Base-by-base conservation (phyloP, 2,113 vertebrate genomes). In the Bos indicus region DNA sequence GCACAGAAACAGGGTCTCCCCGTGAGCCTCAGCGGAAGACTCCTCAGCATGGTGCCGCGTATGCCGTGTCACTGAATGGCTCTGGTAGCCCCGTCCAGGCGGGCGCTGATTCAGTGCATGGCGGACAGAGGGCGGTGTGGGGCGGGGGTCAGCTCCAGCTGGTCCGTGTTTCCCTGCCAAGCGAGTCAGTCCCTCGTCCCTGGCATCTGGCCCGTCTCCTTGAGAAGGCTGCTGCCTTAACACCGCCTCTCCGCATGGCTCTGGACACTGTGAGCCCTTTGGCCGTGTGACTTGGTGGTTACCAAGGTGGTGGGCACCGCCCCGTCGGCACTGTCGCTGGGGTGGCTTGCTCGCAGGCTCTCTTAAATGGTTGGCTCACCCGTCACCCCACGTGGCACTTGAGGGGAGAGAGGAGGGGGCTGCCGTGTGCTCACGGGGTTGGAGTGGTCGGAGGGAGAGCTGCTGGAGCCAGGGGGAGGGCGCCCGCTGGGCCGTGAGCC, bases 41-140 rank as follows among this genome's bases (percentile, higher is more conserved):
- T 48, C 33, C n/a, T 54, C 7, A 3, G 77, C 28, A 11, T 8
- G 21, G 64, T 14, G 19, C 43, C 19, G 0, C 1, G 0, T 23
- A 1, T 3, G 0, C 46, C 5, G 1, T 9, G 12, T 26, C 26
- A 51, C 26, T 40, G 40, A 67, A 14, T 62, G 59, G 14, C 46
- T 64, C 62, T 78, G 78, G 52, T 77, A 28, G 1, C 33, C 46
- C 95, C 23, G 16, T 26, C 62, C 33, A 28, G 6, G 1, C 19
- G 16, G 19, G 46, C 56, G 0, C n/a, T 25, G 91, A 6, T 43
- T 86, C 60, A 19, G 26, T 26, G 7, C 4, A 2, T 12, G 19
- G 52, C 40, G 43, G 10, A 17, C 10, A 6, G 78, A 80, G 48
- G 36, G 25, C 26, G 36, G 14, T 0, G 12, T 62, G 36, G 36